Conservation (phyloP, 2,888 invertebrate genomes). For the Thyatira batis region DNA sequence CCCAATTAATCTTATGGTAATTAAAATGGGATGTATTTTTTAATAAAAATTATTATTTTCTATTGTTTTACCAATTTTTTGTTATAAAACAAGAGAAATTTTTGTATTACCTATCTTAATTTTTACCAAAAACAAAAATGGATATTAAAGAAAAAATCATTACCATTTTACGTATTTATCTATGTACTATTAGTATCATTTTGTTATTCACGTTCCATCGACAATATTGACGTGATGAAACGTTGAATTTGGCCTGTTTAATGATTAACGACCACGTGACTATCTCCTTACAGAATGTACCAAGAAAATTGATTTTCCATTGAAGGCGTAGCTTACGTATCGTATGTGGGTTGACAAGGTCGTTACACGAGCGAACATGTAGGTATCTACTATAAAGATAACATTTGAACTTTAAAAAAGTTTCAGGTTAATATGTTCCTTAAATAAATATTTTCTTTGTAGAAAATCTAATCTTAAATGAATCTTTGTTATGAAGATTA, state of each 20-base stretch:
- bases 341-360: not conserved
- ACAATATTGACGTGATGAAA: not conserved
- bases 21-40: too few species aligned
- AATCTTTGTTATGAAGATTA: too few species aligned
- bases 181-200: not conserved
- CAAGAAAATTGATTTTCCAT: conserved; percentile 33
- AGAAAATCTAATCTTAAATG: too few species aligned
- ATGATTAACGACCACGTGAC: conserved; percentile 1
- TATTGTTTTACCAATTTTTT: too few species aligned
- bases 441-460: not conserved
- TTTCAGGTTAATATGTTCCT: not conserved
- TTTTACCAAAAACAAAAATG: too few species aligned
- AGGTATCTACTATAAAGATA: not conserved
- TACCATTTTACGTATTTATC: too few species aligned
- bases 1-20: too few species aligned
- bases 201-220: not conserved
- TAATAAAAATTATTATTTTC: too few species aligned
- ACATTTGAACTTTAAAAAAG: not conserved
- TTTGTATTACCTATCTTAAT: too few species aligned
- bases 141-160: too few species aligned
- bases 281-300: conserved; percentile 1
- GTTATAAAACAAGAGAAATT: too few species aligned
- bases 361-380: not conserved
- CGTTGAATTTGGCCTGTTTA: not conserved
- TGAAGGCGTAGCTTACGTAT: conserved; percentile 6